Base-by-base conservation (phyloP, 1,140 invertebrate species). In the Adoxophyes honmai region DNA sequence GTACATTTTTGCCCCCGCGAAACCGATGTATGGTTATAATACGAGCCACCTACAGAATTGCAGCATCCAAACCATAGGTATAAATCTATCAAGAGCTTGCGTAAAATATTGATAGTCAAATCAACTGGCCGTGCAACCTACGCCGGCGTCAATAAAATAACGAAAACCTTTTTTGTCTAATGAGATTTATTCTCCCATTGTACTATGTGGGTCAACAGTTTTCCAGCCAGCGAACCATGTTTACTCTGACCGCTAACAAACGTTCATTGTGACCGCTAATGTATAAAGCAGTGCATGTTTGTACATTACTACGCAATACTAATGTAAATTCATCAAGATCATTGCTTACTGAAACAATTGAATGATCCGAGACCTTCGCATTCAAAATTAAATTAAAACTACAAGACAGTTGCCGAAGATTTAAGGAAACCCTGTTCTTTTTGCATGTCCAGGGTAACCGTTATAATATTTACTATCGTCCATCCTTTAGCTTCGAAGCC, bases 121-220 rank as follows among this genome's bases (percentile, higher is more conserved):
- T 52, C n/a, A 1, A 52, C 11, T 15, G 33, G 51, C 13, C 57
- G 21, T 62, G 56, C 44, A 44, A 35, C 57, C 60, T 37, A 57
- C 57, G 44, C 57, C 55, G 66, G 60, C 51, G 67, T 59, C 59
- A 66, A 66, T 75, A 68, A 73, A 73, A 66, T 59, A 66, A 64
- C 55, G 55, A 67, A 68, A 79, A 66, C 67, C 64, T 77, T 81
- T 82, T 83, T 81, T 71, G 70, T 82, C 61, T 73, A 69, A n/a
- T 57, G 63, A 74, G 75, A 84, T 86, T 86, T 86, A 84, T 84
- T 68, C 62, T 59, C 54, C 69, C 62, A 82, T 86, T 84, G 79
- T 81, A 60, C 59, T 71, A 76, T 74, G 71, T 82, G 64, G 80
- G 81, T 76, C 78, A 83, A 67, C 63, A 62, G 63, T 74, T 76